phyloP scores from a whole-genome alignment of 2,113 vertebrate genomes.

The Lathamus discolor region DNA sequence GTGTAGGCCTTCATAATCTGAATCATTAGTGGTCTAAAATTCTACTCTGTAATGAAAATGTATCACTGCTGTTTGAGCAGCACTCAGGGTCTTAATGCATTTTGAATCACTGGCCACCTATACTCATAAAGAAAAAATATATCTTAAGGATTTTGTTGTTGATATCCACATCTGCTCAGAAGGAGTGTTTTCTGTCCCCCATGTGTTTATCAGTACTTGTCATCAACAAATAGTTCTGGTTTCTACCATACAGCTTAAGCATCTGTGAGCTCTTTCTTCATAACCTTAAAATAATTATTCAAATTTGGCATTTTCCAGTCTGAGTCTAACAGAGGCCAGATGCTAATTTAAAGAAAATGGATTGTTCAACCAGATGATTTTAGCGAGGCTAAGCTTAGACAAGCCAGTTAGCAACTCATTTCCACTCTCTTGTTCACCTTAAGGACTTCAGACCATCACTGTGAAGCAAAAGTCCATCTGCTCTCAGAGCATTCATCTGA shows the following conservation, averaged over 20 bases:
- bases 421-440: neutral
- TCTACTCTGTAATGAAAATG: neutral
- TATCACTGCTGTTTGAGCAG: neutral
- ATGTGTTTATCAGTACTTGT: neutral
- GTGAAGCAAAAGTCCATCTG: neutral
- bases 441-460: neutral
- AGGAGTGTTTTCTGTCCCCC: neutral
- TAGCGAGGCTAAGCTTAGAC: neutral
- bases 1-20: neutral
- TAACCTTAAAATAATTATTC: constrained; percentile 31
- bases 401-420: neutral
- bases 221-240: constrained; percentile 7
- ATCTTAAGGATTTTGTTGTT: neutral
- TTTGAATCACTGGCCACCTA: neutral
- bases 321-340: neutral
- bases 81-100: neutral
- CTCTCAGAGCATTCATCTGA: neutral
- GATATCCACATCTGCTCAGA: neutral
- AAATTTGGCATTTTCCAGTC: neutral
- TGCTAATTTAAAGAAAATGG: neutral
- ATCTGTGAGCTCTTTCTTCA: neutral
- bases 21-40: neutral
- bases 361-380: neutral
- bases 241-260: neutral
- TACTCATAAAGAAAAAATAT: neutral